phyloP scores from a whole-genome alignment of 2,797 vertebrate species.

The Syngnathus acus region DNA sequence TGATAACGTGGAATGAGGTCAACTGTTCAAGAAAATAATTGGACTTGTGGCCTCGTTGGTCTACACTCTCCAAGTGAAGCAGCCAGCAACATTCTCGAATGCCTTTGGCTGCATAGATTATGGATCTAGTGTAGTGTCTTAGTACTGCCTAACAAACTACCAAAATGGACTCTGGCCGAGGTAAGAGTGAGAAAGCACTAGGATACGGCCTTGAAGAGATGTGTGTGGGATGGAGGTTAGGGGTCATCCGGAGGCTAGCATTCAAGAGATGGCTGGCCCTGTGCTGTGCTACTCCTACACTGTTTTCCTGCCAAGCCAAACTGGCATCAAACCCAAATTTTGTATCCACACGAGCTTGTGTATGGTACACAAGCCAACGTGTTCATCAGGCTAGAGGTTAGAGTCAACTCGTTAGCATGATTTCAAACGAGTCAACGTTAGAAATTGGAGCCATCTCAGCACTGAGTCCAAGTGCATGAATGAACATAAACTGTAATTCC shows the following conservation, averaged over 20 bases:
- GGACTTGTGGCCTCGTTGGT: constrained; percentile 53
- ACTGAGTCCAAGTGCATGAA: neutral
- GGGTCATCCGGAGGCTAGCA: constrained; percentile 36
- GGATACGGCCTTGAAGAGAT: constrained; percentile 10
- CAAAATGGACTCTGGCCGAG: constrained; percentile 57
- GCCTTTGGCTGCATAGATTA: constrained; percentile 62
- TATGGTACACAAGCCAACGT: constrained; percentile 8
- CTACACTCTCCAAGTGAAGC: constrained; percentile 28
- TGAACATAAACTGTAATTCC: neutral
- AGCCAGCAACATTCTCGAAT: constrained; percentile 20
- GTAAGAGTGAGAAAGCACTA: constrained; percentile 7
- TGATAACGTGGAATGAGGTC: constrained; percentile 59
- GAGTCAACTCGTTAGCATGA: neutral
- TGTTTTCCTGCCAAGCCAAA: constrained; percentile 20
- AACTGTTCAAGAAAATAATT: constrained; percentile 62
- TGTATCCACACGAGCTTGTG: constrained; percentile 8
- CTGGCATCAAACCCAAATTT: constrained; percentile 15
- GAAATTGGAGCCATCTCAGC: neutral
- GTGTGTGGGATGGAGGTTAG: constrained; percentile 40
- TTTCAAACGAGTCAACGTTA: neutral
- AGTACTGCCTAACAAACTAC: constrained; percentile 53
- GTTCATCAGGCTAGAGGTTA: neutral
- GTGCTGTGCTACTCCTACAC: constrained; percentile 38
- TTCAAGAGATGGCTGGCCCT: constrained; percentile 12
- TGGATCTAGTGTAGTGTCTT: constrained; percentile 40